Conservation (phyloP, 2,113 vertebrate species). For the Salvelinus namaycush region DNA sequence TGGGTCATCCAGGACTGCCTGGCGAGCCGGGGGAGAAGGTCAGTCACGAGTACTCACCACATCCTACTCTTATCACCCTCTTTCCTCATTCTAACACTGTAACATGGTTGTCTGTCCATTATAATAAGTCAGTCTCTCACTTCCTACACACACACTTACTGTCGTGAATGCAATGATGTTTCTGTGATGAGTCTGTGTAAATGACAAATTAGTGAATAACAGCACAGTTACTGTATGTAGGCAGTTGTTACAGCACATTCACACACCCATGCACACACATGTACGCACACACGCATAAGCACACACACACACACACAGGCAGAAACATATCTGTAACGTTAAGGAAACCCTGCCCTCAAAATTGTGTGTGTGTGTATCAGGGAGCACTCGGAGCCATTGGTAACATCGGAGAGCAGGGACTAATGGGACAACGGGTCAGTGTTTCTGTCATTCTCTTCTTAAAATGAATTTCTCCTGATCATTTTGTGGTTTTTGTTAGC, state of each 20-base stretch:
- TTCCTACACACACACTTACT: too few relatives aligned
- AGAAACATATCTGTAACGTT: too few relatives aligned
- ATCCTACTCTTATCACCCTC: not conserved
- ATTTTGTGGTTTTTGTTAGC: not conserved
- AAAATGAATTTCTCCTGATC: not conserved
- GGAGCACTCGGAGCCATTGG: constrained; percentile 85
- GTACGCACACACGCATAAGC: too few relatives aligned
- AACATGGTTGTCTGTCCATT: not conserved
- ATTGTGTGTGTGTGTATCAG: constrained; percentile 61
- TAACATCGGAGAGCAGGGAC: constrained; percentile 86
- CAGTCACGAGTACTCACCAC: constrained; percentile 31
- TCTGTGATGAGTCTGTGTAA: too few relatives aligned
- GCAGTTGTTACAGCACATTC: too few relatives aligned
- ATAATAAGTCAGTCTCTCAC: not conserved
- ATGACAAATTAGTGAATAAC: too few relatives aligned
- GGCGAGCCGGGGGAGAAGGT: constrained; percentile 93
- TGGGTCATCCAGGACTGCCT: constrained; percentile 81
- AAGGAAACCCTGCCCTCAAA: too few relatives aligned
- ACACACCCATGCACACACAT: too few relatives aligned
- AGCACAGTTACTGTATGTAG: too few relatives aligned
- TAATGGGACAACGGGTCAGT: constrained; percentile 86
- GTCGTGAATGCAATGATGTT: too few relatives aligned
- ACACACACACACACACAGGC: too few relatives aligned
- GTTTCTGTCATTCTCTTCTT: constrained; percentile 8
- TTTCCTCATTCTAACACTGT: not conserved